These are phyloP conservation scores for Lasius fuliginosus DNA, from an alignment of 2,888 invertebrate species.

Conservation along the genomic window DNA sequence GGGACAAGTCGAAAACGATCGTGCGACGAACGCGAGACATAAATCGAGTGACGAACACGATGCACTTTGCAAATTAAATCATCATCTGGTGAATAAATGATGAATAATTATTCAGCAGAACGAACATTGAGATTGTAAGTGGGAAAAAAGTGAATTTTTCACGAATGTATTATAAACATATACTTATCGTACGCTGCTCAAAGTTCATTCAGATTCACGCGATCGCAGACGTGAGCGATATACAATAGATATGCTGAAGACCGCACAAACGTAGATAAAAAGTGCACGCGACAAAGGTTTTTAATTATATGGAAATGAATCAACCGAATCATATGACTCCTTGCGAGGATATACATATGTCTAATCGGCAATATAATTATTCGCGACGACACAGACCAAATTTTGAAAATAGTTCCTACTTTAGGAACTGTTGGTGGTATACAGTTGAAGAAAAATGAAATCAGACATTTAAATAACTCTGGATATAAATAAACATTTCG, in stretches of 20 bases:
- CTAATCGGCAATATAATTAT: not conserved
- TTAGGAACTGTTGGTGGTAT: not conserved
- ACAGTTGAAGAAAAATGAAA: not conserved
- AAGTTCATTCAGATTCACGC: conserved; percentile 56
- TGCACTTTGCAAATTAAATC: not conserved
- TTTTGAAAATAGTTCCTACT: not conserved
- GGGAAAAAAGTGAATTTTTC: not conserved
- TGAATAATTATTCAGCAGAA: conserved; percentile 3
- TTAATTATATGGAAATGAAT: not conserved
- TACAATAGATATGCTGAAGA: not conserved
- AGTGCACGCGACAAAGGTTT: not conserved
- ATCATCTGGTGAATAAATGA: not conserved
- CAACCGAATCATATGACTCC: not conserved
- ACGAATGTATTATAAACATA: not conserved
- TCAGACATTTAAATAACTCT: not conserved
- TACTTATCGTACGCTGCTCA: conserved; percentile 31
- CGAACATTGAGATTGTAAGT: not conserved
- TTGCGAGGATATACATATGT: not conserved
- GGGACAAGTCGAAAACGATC: not conserved
- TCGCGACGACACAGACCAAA: not conserved
- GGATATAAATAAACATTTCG: not conserved
- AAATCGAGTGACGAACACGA: no score
- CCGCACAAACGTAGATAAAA: conserved; percentile 25
- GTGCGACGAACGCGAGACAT: no score
- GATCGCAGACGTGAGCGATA: conserved; percentile 6